Evolutionary conservation across 2,797 vertebrate species (phyloP), one percentile per base, ranked within the genome.

Genomic region (Amblyopsis hoosieri): DNA sequence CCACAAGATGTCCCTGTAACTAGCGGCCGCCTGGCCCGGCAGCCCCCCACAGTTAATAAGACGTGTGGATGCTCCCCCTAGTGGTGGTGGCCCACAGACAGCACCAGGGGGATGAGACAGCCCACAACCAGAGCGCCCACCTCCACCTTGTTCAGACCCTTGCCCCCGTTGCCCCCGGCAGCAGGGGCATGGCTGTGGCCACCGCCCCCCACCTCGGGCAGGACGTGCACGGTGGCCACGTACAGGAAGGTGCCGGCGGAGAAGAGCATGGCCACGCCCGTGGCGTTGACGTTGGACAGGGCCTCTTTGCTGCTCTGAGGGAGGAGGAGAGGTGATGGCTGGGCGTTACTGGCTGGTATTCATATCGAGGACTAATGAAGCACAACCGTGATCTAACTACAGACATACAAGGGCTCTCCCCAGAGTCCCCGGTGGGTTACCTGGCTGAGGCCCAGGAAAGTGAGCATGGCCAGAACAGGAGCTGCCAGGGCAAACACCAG

Each of bases 211-310:
- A 99, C 98, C 90, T 99, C 98, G 0, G 98, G 98, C 37, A 99
- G 96, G 69, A 99, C 98, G 0, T 99, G 98, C 37, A 99, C 98
- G 1, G 98, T 99, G 82, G 98, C 98, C 74, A 99, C 98, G 2
- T 99, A 99, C 45, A 99, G 94, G 90, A 99, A 99, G 74, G 98
- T 99, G 66, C 98, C 98, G 0, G 98, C 98, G 31, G 98, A 99
- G 88, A 99, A 99, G 49, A 99, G 93, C 97, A 99, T 99, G 85
- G 98, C 97, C 29, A 99, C 95, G 31, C 98, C 98, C 0, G 98
- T 99, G 88, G 98, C 98, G 45, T 98, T 99, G 81, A 99, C 92
- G 66, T 98, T 92, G 6, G 96, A 99, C 71, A 99, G 93, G 2
- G 96, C 97, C 90, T 99, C 96, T 87, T 97, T 99, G 87, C 97